Evolutionary conservation across 2,888 invertebrate species (phyloP).

Genomic region (Parnassius orleans): DNA sequence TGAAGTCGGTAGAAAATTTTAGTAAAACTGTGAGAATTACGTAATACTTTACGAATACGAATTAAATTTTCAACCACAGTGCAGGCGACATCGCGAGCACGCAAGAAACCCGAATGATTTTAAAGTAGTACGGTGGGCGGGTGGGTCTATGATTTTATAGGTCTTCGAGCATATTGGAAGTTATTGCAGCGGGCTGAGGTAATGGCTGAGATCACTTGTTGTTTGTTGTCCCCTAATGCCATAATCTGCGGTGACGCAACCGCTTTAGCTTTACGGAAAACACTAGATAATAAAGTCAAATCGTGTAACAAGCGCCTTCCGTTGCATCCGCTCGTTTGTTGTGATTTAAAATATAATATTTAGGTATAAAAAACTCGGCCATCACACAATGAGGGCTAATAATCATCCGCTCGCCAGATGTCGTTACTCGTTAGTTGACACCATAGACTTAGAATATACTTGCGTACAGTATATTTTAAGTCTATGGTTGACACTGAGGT

Average conservation of each 20-base stretch:
- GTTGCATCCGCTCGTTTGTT: not conserved
- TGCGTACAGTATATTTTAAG: too few species aligned
- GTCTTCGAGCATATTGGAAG: slow-evolving; percentile 11
- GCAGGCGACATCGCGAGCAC: not conserved
- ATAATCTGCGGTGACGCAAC: slow-evolving; percentile 18
- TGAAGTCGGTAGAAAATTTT: too few species aligned
- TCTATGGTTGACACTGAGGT: too few species aligned
- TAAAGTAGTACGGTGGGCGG: slow-evolving; percentile 1
- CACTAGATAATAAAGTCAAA: slow-evolving; percentile 19
- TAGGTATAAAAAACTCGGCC: too few species aligned
- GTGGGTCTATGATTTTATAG: slow-evolving; percentile 5
- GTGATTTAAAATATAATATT: too few species aligned
- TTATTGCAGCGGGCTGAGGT: slow-evolving; percentile 15
- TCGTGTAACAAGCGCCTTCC: not conserved
- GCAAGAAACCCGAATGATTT: not conserved
- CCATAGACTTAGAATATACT: too few species aligned
- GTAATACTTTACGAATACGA: too few species aligned
- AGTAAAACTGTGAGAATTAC: too few species aligned
- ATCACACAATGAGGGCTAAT: too few species aligned
- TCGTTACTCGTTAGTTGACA: too few species aligned
- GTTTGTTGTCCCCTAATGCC: slow-evolving; percentile 6
- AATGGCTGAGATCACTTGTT: slow-evolving; percentile 23
- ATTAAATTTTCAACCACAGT: not conserved
- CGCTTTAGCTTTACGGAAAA: slow-evolving; percentile 6
- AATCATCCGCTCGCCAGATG: too few species aligned